Conservation (phyloP, 2,113 vertebrate species). For the Caranx melampygus region DNA sequence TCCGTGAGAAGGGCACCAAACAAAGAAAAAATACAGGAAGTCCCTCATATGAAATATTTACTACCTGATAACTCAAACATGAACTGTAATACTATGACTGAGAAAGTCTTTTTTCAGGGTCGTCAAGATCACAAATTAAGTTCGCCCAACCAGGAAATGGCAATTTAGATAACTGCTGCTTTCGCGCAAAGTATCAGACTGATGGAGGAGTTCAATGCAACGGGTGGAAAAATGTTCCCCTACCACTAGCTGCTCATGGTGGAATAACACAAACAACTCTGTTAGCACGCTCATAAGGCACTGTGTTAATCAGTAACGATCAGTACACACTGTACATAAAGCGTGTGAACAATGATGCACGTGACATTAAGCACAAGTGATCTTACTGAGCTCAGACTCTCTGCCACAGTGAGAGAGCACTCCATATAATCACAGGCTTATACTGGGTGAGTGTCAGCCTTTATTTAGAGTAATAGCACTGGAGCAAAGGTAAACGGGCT, state of each 20-base stretch:
- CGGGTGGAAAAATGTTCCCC: not conserved
- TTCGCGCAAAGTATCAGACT: not conserved
- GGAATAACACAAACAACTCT: conserved; percentile 24
- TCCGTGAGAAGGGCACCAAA: not conserved
- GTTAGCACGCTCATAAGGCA: not conserved
- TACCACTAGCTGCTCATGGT: not conserved
- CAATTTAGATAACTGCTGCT: not conserved
- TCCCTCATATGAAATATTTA: not conserved
- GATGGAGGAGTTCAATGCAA: conserved; percentile 21
- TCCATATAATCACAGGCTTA: conserved; percentile 34
- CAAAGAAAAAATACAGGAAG: not conserved
- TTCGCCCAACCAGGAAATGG: not conserved
- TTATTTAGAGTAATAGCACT: conserved; percentile 65
- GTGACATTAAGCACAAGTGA: conserved; percentile 22
- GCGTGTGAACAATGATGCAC: conserved; percentile 16
- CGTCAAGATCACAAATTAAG: not conserved
- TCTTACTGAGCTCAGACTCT: conserved; percentile 41
- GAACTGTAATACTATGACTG: not conserved
- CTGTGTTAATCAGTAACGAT: conserved; percentile 54
- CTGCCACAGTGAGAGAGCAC: not conserved
- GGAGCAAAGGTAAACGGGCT: conserved; percentile 45
- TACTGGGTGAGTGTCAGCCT: conserved; percentile 20
- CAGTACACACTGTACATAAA: not conserved
- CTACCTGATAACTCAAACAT: not conserved
- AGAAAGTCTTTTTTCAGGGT: not conserved